Evolutionary conservation across 2,888 invertebrate genomes (phyloP).

Genomic region (Pandemis corylana): DNA sequence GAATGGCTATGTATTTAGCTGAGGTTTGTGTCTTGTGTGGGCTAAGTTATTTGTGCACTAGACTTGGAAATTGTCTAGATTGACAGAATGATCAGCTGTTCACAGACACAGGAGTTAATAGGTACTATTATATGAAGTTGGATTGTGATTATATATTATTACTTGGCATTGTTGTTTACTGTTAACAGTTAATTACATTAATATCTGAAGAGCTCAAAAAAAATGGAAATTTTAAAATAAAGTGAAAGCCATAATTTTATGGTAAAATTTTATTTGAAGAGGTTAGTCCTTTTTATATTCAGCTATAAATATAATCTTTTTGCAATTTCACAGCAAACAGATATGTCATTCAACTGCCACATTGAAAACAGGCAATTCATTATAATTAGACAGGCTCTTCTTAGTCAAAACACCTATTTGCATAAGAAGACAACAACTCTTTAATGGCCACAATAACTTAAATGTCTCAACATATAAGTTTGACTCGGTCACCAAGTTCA

Average conservation of each 20-base stretch:
- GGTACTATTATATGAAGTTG: too few species aligned
- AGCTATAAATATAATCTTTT: not conserved
- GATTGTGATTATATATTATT: too few species aligned
- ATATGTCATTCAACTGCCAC: not conserved
- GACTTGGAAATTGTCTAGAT: not conserved
- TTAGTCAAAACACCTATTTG: slow-evolving; percentile 5
- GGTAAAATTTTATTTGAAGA: too few species aligned
- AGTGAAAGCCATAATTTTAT: too few species aligned
- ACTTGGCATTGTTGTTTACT: not conserved
- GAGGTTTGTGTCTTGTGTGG: not conserved
- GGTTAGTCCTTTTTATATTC: too few species aligned
- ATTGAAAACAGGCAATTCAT: not conserved
- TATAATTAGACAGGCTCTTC: not conserved
- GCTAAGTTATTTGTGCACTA: not conserved
- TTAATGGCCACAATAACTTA: not conserved
- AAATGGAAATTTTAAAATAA: not conserved
- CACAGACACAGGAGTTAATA: not conserved
- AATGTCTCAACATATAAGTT: not conserved
- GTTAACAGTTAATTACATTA: not conserved
- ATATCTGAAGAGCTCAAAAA: not conserved
- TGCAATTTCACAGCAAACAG: not conserved
- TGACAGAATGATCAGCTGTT: not conserved
- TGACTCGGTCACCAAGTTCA: not conserved
- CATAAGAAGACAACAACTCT: not conserved
- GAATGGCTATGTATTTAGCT: not conserved